A percentile compares a stretch with the other conserved stretches of the same genome.
Conservation (phyloP, 2,888 invertebrate genomes). For the Stegana nigrithorax region DNA sequence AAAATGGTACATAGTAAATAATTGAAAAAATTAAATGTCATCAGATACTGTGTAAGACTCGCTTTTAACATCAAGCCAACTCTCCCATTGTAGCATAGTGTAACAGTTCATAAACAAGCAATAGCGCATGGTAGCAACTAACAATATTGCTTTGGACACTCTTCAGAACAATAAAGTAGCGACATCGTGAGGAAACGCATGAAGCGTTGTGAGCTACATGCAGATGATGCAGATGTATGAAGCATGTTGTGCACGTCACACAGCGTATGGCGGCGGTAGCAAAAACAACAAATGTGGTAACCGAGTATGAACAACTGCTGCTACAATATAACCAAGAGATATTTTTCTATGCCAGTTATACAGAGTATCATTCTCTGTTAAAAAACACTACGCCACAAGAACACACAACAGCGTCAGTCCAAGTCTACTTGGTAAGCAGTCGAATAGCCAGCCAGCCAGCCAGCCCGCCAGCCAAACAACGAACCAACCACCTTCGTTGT, state of each 20-base stretch:
- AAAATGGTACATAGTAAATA: not conserved
- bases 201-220: not conserved
- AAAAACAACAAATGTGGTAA: not conserved
- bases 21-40: no score
- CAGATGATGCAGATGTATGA: no score
- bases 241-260: not conserved
- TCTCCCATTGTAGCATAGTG: not conserved
- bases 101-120: no score
- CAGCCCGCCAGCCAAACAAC: slow-evolving; percentile 23
- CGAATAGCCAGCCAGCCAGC: slow-evolving; percentile 25
- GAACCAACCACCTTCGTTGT: slow-evolving; percentile 28
- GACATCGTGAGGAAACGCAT: not conserved
- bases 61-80: not conserved
- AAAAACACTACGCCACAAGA: not conserved
- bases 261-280: not conserved
- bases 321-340: slow-evolving; percentile 1
- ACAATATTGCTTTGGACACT: not conserved
- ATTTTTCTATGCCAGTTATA: not conserved
- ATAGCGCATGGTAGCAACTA: no score
- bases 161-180: no score
- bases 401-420: not conserved
- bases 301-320: not conserved
- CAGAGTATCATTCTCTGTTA: not conserved
- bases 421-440: not conserved
- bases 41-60: no score